Conservation (phyloP, 2,113 vertebrate genomes). For the Macquaria ambigua region DNA sequence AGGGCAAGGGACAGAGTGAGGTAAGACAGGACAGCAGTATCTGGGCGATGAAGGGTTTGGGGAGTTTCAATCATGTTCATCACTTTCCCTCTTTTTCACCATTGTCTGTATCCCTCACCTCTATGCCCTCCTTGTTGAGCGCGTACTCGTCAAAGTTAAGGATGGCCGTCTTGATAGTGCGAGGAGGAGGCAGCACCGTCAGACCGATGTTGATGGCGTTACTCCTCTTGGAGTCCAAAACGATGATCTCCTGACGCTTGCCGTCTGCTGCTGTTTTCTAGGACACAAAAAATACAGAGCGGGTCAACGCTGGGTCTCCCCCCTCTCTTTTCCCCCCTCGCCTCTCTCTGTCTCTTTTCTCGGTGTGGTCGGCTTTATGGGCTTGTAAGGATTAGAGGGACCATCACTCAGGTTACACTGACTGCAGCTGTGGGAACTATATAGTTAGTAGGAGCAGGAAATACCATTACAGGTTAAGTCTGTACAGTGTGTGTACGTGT, state of each 20-base stretch:
- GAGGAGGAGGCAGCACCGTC: slow-evolving; percentile 95
- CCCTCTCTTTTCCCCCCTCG: background rate
- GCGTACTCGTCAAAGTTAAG: slow-evolving; percentile 98
- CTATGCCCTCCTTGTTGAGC: slow-evolving; percentile 98
- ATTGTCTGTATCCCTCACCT: slow-evolving; percentile 83
- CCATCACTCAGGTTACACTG: slow-evolving; percentile 35
- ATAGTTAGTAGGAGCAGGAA: slow-evolving; percentile 35
- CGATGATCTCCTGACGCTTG: slow-evolving; percentile 95
- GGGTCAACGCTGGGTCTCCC: slow-evolving; percentile 24
- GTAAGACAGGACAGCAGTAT: background rate
- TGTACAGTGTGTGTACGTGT: background rate
- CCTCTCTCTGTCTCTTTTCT: background rate
- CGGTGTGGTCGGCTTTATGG: slow-evolving; percentile 52
- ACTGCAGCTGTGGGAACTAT: slow-evolving; percentile 39
- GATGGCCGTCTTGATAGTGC: slow-evolving; percentile 98
- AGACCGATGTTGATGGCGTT: slow-evolving; percentile 98
- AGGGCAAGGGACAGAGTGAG: background rate
- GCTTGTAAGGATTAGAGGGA: slow-evolving; percentile 47
- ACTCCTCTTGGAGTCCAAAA: slow-evolving; percentile 97
- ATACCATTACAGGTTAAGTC: background rate
- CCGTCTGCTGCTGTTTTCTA: slow-evolving; percentile 96
- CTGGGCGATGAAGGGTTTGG: background rate
- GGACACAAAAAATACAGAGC: slow-evolving; percentile 21
- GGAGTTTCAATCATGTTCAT: background rate
- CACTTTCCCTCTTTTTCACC: background rate